These are phyloP conservation scores for Darevskia nairensis DNA, from an alignment of 2,797 vertebrate species.

Conservation along the genomic window DNA sequence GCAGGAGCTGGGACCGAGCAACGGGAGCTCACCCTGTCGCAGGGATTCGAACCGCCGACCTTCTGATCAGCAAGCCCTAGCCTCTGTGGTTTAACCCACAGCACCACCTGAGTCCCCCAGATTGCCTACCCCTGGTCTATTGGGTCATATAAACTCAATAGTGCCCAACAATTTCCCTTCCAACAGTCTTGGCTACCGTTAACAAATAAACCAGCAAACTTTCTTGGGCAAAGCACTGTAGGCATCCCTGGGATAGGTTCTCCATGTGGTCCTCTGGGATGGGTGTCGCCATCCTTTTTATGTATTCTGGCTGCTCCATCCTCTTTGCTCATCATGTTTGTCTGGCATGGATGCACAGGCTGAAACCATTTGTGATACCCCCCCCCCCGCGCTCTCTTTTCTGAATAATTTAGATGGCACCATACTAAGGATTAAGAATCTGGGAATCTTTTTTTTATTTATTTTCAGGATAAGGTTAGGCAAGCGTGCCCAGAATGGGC, in stretches of 20 bases:
- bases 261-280: neutral
- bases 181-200: no score
- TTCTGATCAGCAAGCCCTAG: no score
- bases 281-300: neutral
- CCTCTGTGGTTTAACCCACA: no score
- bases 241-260: neutral
- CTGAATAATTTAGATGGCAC: slow-evolving; percentile 71
- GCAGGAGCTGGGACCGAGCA: no score
- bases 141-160: no score
- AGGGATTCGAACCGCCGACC: no score
- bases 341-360: slow-evolving; percentile 31
- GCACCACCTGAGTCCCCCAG: no score
- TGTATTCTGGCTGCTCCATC: neutral
- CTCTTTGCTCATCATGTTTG: neutral
- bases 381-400: slow-evolving; percentile 52
- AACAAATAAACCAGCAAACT: neutral
- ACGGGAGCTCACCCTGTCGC: no score
- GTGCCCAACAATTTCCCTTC: no score
- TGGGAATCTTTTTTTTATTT: slow-evolving; percentile 39
- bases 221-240: neutral
- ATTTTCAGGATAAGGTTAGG: slow-evolving; percentile 51
- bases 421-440: slow-evolving; percentile 32
- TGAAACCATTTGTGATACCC: slow-evolving; percentile 48
- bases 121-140: no score
- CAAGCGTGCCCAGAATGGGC: slow-evolving; percentile 39